Base-by-base conservation (phyloP, 2,113 vertebrate species). In the Nestor notabilis region DNA sequence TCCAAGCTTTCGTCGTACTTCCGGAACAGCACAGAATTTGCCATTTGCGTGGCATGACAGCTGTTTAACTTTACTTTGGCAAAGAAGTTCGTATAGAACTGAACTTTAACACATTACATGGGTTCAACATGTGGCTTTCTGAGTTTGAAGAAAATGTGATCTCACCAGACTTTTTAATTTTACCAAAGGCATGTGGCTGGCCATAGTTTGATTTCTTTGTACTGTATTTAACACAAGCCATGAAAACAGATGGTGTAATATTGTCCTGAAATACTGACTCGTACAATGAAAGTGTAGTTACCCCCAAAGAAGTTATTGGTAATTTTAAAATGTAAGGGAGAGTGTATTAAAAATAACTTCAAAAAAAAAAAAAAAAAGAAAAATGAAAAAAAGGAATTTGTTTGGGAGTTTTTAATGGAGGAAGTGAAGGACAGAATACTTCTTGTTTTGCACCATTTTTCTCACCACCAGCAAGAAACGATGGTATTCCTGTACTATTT, bases 111-210 rank as follows among this genome's bases (percentile, higher is more conserved):
- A 86, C 33, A 76, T 69, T 28, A 95, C 82, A 84, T 95, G 94
- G 65, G 53, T 97, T 97, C 95, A 90, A 95, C 92, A 83, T 97
- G 85, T 97, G 93, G 68, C 23, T 96, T 96, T 84, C 87, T 82
- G 82, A 93, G 55, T 93, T 96, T 92, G 78, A 96, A 97, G 95
- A 97, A 95, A 95, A 87, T 80, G 61, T 91, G 61, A 93, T 97
- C 79, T 95, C 88, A 94, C 88, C 83, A 47, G 90, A 90, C 79
- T 72, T 96, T 96, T 39, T 92, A 87, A 87, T 96, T 96, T 96
- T 96, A 95, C 94, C 95, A 97, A 97, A 96, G 95, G 93, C 96
- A 95, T 65, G 83, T 97, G 95, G 83, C 93, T 97, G 96, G 95
- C 91, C 90, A 74, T 70, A 80, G 93, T 79, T 90, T 85, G 77